Conservation (phyloP, 2,797 vertebrate genomes). For the Falco biarmicus region DNA sequence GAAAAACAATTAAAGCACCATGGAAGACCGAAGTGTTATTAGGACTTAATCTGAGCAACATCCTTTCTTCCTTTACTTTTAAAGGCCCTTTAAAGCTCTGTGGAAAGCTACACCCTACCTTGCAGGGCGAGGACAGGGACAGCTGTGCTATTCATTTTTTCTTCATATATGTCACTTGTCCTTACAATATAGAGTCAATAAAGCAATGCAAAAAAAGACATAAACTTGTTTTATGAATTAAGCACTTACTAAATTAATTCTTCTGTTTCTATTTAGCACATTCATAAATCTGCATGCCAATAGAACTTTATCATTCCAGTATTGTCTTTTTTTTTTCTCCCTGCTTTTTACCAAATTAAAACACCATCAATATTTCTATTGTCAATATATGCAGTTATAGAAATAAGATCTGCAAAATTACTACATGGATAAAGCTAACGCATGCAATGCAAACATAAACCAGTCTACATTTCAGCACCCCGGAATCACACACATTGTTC, state of each 20-base stretch:
- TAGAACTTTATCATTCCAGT: background rate
- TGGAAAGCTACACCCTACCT: background rate
- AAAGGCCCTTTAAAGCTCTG: background rate
- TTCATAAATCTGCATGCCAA: background rate
- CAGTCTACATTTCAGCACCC: background rate
- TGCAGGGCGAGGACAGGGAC: background rate
- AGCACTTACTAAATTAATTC: background rate
- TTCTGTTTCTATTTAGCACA: background rate
- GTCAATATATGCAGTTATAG: background rate
- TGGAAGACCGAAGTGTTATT: background rate
- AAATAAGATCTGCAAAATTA: background rate
- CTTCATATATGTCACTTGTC: background rate
- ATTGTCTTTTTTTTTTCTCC: background rate
- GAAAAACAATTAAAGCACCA: background rate
- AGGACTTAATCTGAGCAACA: background rate
- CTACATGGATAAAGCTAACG: background rate
- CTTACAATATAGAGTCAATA: slow-evolving; percentile 20
- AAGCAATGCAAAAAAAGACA: background rate
- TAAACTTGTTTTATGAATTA: background rate
- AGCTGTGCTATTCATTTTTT: background rate
- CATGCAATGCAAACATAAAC: background rate
- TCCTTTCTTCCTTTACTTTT: background rate
- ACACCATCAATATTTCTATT: background rate
- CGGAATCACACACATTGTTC: background rate
- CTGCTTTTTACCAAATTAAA: slow-evolving; percentile 1